Evolutionary conservation across 2,113 vertebrate species (phyloP).

Genomic region (Sebastes schlegelii): DNA sequence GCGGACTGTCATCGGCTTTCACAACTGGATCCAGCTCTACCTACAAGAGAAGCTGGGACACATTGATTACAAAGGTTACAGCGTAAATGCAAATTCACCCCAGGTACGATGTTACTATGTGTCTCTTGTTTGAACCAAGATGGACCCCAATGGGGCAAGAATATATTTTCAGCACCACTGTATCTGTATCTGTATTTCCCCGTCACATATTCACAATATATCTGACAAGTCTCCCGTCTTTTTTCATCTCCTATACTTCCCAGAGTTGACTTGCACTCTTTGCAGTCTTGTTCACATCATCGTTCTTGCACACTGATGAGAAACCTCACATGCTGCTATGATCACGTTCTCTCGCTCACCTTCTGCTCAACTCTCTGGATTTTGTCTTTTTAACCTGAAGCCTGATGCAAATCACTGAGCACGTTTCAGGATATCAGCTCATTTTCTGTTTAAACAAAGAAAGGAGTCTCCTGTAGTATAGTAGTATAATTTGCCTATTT

Average conservation of each 20-base stretch:
- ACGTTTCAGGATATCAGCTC: no score
- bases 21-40: constrained; percentile 89
- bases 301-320: neutral
- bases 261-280: neutral
- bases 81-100: constrained; percentile 76
- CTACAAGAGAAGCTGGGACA: constrained; percentile 87
- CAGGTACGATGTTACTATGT: constrained; percentile 61
- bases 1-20: constrained; percentile 85
- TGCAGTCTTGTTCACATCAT: neutral
- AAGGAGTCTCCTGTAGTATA: neutral
- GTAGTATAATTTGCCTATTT: neutral
- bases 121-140: neutral
- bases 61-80: constrained; percentile 87
- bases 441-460: neutral
- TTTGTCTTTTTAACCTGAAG: neutral
- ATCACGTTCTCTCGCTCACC: neutral
- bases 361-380: neutral
- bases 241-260: neutral
- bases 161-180: neutral
- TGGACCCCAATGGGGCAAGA: neutral
- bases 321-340: constrained; percentile 25
- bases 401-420: neutral
- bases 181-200: neutral
- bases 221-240: neutral
- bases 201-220: neutral